Conservation (phyloP, 1,140 invertebrate genomes). For the Dendrolimus kikuchii region DNA sequence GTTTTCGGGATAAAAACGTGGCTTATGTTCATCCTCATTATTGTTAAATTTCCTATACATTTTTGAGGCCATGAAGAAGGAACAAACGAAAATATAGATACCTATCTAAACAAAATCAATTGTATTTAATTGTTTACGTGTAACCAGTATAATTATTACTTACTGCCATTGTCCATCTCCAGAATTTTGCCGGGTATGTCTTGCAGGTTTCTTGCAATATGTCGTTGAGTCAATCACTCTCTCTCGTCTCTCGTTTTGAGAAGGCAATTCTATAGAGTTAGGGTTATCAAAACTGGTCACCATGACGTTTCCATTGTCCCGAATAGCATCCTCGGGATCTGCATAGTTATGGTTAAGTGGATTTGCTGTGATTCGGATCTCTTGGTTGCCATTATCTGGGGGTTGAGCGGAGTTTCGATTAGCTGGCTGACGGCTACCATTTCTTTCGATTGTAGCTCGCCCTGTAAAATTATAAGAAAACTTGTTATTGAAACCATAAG, state of each 20-base stretch:
- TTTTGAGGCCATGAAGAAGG: too few relatives aligned
- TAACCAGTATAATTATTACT: conserved; percentile 32
- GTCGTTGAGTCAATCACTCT: conserved; percentile 79
- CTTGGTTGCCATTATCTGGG: conserved; percentile 50
- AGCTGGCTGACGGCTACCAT: conserved; percentile 57
- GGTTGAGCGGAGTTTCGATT: conserved; percentile 57
- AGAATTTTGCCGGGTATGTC: conserved; percentile 57
- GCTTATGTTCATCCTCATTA: too few relatives aligned
- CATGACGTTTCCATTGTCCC: conserved; percentile 68
- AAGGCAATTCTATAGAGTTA: conserved; percentile 80
- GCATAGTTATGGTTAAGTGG: conserved; percentile 80
- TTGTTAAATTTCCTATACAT: too few relatives aligned
- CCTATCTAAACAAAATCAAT: too few relatives aligned
- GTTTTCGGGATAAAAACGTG: too few relatives aligned
- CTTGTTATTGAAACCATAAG: too few relatives aligned
- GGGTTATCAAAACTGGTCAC: conserved; percentile 82
- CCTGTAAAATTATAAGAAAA: conserved; percentile 46
- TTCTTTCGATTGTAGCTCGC: conserved; percentile 89
- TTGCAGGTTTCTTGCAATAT: conserved; percentile 76
- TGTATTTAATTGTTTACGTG: too few relatives aligned
- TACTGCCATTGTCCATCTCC: conserved; percentile 69
- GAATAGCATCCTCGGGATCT: conserved; percentile 76
- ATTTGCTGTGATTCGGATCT: conserved; percentile 84
- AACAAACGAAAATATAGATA: too few relatives aligned
- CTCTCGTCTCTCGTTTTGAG: conserved; percentile 50